Percentiles rank a stretch among this genome's conserved stretches.
phyloP scores from a whole-genome alignment of 1,140 invertebrate species.

The Pseudobourletiella spinata region DNA sequence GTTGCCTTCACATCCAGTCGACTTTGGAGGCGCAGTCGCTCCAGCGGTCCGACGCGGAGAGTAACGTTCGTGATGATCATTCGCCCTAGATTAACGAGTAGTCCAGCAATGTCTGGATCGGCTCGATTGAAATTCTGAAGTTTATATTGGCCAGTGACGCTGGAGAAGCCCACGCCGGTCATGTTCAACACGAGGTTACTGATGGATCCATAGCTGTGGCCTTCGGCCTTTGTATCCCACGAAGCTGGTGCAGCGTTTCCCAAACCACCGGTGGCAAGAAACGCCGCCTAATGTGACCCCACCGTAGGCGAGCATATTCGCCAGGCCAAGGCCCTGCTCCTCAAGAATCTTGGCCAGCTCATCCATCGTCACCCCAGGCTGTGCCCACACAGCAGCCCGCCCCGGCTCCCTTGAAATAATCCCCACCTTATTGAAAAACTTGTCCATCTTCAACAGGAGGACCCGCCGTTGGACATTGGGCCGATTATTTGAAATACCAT shows the following conservation, averaged over 20 bases:
- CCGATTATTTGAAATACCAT: no score
- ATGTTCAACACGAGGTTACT: slow-evolving; percentile 5
- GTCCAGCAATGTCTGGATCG: slow-evolving; percentile 4
- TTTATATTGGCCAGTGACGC: not conserved
- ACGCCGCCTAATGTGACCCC: slow-evolving; percentile 18
- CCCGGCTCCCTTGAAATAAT: not conserved
- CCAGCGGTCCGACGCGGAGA: not conserved
- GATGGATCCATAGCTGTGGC: slow-evolving; percentile 9
- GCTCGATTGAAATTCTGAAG: slow-evolving; percentile 13
- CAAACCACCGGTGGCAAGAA: slow-evolving; percentile 17
- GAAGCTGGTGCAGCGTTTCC: slow-evolving; percentile 8
- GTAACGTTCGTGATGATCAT: slow-evolving; percentile 13
- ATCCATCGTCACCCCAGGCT: not conserved
- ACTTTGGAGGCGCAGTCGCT: slow-evolving; percentile 4
- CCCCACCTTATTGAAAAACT: not conserved
- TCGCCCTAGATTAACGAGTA: slow-evolving; percentile 13
- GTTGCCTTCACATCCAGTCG: not conserved
- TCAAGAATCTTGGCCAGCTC: not conserved
- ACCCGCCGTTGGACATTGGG: no score
- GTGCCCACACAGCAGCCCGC: not conserved
- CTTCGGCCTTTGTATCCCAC: not conserved
- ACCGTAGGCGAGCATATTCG: not conserved
- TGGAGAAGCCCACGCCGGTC: slow-evolving; percentile 3
- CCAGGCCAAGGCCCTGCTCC: not conserved
- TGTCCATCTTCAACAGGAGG: not conserved